Evolutionary conservation across 2,113 vertebrate genomes (phyloP).

Genomic region (Equus przewalskii): DNA sequence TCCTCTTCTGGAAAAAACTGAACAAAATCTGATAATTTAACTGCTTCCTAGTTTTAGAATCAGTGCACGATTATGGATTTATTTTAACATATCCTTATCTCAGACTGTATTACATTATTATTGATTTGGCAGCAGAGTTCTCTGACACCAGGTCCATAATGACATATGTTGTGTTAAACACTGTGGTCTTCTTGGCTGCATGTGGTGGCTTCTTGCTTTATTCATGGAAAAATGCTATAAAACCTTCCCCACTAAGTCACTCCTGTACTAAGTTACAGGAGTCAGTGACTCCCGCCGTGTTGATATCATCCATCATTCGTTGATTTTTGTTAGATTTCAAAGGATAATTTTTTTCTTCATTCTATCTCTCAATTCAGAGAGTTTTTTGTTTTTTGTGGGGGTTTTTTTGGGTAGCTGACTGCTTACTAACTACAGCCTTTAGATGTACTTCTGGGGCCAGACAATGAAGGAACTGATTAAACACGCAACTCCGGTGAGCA

Average conservation of each 20-base stretch:
- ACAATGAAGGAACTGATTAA: not conserved
- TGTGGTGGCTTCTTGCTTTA: not conserved
- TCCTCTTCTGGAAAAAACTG: not conserved
- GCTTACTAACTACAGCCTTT: not conserved
- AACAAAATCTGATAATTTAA: not conserved
- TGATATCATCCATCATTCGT: not conserved
- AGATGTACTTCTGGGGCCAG: not conserved
- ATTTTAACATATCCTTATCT: not conserved
- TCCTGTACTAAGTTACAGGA: too few species aligned
- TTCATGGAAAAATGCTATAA: not conserved
- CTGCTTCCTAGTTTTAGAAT: slow-evolving; percentile 19
- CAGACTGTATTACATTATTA: not conserved
- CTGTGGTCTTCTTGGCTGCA: not conserved
- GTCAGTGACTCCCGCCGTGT: not conserved
- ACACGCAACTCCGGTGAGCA: not conserved
- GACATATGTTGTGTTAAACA: not conserved
- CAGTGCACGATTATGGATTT: not conserved
- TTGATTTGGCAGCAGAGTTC: not conserved
- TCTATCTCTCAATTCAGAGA: not conserved
- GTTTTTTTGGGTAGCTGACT: not conserved
- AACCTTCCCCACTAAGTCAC: not conserved
- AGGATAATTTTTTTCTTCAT: slow-evolving; percentile 1
- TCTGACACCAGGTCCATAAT: not conserved
- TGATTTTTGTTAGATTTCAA: slow-evolving; percentile 44
- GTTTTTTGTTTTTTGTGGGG: not conserved